Base-by-base conservation (phyloP, 92 coral and sea anemone genomes). In the Metridium senile region DNA sequence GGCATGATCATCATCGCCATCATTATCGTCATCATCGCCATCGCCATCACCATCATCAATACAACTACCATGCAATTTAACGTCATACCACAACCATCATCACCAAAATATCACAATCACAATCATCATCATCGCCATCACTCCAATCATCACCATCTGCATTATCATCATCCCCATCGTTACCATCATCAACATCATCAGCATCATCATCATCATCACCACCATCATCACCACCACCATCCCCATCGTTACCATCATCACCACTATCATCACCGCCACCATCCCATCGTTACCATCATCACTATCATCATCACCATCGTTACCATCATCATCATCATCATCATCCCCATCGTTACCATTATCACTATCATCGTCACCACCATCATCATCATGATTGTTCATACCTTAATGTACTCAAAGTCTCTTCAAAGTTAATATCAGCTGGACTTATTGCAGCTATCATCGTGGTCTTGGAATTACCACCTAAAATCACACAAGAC, bases 391-490 rank as follows among this genome's bases (percentile, higher is more conserved):
- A 39, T 39, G 8, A 39, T 13, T 39, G 49, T 13, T 6, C 27
- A 67, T 72, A 92, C 99, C 99, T 96, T 1, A 96, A 83, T 7
- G 99, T 96, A 65, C 99, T 85, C 46, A 96, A 79, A 0, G 99
- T 96, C 80, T 96, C 99, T 52, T 96, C 99, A 84, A 81, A 96
- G 84, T 96, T 96, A 39, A 96, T 96, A 61, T 89, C 99, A 39
- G 99, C 99, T 43, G 99, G 99, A 70, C 99, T 96, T 29, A 96
- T 82, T 4, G 99, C 94, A 63, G 99, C 99, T 23, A 96, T 93
- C 99, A 96, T 96, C 17, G 97, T 97, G 20, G 99, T 96, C 79
- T 93, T 96, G 20, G 99, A 96, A 71, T 96, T 96, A 1, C 99
- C 99, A 72, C 99, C 98, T 95, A 17, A 17, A 34, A 68, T 21